Base-by-base conservation (phyloP, 2,113 vertebrate species). In the Tichodroma muraria region DNA sequence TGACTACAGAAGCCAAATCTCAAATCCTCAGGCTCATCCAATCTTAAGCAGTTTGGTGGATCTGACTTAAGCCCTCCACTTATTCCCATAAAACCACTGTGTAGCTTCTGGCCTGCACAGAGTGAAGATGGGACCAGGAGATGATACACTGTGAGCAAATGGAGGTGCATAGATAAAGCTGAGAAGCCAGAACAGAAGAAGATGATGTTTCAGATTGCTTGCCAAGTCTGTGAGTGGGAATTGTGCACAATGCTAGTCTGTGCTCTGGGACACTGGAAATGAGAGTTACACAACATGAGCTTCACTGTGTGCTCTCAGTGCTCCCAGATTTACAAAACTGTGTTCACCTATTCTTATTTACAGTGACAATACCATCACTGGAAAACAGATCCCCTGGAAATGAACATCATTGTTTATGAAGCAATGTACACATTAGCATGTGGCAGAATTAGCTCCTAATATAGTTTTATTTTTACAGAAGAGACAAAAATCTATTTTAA, bases 181-280 rank as follows among this genome's bases (percentile, higher is more conserved):
- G 81, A 89, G 63, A 73, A 83, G 49, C 30, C 37, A 44, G 59
- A 63, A 65, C 53, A 83, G 87, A 90, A 94, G 70, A 82, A 81
- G 82, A 80, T 70, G 92, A 91, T 64, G 44, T 90, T 86, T 85
- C 85, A 80, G 40, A 64, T 45, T 50, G 42, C 86, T 59, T 91
- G 95, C 88, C 96, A 86, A 89, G 56, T 61, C 82, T 66, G 59
- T 5, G 3, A 84, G 85, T 42, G 77, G 70, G 56, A 82, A 93
- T 61, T 1, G 11, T 78, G 68, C 70, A 95, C 90, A 96, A 85
- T 82, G 94, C 61, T 70, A 54, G 57, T 88, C 57, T 91, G 76
- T 84, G 80, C 72, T 90, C 76, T 95, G 81, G 71, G 93, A 95
- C 88, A 88, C 49, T 66, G 91, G 90, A 85, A 64, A 94, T 71